Evolutionary conservation across 2,113 vertebrate genomes (phyloP).

Genomic region (Larimichthys crocea): DNA sequence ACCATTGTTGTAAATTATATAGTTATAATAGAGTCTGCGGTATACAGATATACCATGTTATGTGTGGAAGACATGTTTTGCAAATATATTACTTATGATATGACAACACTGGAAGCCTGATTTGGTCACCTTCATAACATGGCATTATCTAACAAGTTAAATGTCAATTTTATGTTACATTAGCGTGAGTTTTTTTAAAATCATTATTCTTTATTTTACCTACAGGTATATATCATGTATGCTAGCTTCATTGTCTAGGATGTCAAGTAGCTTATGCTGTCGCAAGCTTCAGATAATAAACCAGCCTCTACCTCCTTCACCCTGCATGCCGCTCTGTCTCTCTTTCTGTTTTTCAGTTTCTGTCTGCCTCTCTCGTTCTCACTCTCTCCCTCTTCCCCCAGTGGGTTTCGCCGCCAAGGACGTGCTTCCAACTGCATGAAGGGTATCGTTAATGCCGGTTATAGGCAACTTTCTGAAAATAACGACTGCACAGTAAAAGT

Average conservation of each 20-base stretch:
- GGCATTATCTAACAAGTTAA: not conserved
- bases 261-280: not conserved
- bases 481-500: conserved; percentile 45
- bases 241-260: conserved; percentile 9
- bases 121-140: not conserved
- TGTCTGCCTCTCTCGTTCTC: conserved; percentile 15
- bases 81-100: conserved; percentile 1
- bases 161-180: conserved; percentile 11
- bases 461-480: conserved; percentile 49
- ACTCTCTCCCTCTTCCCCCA: conserved; percentile 23
- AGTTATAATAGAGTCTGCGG: no score
- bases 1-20: no score
- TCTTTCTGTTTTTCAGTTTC: conserved; percentile 22
- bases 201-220: not conserved
- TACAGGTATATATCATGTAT: conserved; percentile 28
- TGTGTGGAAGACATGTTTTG: not conserved
- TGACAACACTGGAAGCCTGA: not conserved
- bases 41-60: not conserved
- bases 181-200: not conserved
- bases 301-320: conserved; percentile 4
- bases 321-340: not conserved
- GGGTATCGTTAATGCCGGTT: conserved; percentile 38
- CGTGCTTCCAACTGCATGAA: conserved; percentile 59
- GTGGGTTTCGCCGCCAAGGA: conserved; percentile 54
- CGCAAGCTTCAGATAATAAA: conserved; percentile 23